Base-by-base conservation (phyloP, 2,797 vertebrate species). In the Podarcis lilfordi region DNA sequence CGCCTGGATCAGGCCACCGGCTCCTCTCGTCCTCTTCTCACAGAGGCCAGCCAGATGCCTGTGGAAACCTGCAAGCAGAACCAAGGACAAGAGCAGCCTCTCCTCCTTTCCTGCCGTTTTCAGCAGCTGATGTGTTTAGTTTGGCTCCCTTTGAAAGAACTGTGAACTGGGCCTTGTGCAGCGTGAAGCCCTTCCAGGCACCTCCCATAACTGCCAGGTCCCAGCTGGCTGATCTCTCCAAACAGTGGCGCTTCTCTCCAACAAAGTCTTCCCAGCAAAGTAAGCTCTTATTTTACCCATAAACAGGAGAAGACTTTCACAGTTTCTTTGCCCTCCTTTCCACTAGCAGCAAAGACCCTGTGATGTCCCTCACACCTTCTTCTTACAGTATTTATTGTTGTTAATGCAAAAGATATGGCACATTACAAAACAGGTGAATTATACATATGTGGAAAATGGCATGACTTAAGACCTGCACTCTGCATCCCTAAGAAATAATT, bases 261-360 rank as follows among this genome's bases (percentile, higher is more conserved):
- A 8, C 7, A 40, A 43, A 61, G 9, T 21, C 29, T 87, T 37
- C 43, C 25, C 7, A 50, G 29, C 19, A 72, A 74, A 74, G n/a
- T 40, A 40, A 76, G 35, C 35, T 77, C 45, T 84, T 80, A 80
- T 81, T 85, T 61, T 61, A 86, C 71, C 69, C 75, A 76, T 76
- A 84, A 11, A 84, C 68, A 45, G 55, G 37, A 55, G 40, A 75
- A 27, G 9, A 9, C 10, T n/a, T 25, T 3, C 2, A 13, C 23
- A n/a, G 2, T 75, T 2, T 8, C 5, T 17, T 2, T 32, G 68
- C 17, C 72, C 69, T 9, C 32, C 15, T 19, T 40, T 74, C n/a
- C 37, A 37, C 72, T 50, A 37, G 64, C 81, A 45, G 21, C 45
- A 55, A 45, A 80, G 84, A 13, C 71, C 17, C 72, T 71, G 23